Evolutionary conservation across 2,888 invertebrate genomes (phyloP).

Genomic region (Drosophila recens): DNA sequence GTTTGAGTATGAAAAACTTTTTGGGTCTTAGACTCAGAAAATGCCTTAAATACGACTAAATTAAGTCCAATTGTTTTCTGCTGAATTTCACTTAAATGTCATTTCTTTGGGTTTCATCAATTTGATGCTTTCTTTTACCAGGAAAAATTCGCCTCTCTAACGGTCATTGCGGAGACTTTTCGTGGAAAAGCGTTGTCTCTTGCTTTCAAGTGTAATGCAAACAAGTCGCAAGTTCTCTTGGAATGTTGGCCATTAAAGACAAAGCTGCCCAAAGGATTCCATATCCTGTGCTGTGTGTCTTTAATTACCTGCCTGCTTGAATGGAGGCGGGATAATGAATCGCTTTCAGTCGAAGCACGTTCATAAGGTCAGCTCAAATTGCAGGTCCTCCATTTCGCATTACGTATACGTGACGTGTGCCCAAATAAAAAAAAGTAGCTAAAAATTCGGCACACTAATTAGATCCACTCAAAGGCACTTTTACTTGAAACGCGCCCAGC

Average conservation of each 20-base stretch:
- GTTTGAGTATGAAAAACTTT: constrained; percentile 1
- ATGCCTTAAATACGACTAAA: constrained; percentile 1
- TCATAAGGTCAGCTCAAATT: constrained; percentile 11
- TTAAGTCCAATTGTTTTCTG: not conserved
- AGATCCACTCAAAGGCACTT: constrained; percentile 14
- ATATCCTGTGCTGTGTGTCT: not conserved
- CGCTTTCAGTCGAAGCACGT: constrained; percentile 4
- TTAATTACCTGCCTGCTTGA: constrained; percentile 1
- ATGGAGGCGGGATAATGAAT: not conserved
- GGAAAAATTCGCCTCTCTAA: no score
- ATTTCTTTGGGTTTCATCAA: constrained; percentile 8
- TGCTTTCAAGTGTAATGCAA: constrained; percentile 5
- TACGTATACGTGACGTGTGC: constrained; percentile 53
- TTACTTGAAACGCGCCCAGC: not conserved
- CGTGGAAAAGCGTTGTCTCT: constrained; percentile 1
- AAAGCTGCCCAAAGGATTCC: not conserved
- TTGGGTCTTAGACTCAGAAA: not conserved
- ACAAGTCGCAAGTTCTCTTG: not conserved
- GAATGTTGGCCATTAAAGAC: not conserved
- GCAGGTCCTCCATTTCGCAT: constrained; percentile 18
- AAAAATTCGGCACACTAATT: constrained; percentile 46
- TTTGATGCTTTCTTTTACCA: constrained; percentile 2
- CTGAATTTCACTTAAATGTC: constrained; percentile 11
- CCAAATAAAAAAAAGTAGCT: not conserved
- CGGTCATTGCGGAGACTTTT: not conserved